Base-by-base conservation (phyloP, 2,797 vertebrate genomes). In the Myotis myotis region DNA sequence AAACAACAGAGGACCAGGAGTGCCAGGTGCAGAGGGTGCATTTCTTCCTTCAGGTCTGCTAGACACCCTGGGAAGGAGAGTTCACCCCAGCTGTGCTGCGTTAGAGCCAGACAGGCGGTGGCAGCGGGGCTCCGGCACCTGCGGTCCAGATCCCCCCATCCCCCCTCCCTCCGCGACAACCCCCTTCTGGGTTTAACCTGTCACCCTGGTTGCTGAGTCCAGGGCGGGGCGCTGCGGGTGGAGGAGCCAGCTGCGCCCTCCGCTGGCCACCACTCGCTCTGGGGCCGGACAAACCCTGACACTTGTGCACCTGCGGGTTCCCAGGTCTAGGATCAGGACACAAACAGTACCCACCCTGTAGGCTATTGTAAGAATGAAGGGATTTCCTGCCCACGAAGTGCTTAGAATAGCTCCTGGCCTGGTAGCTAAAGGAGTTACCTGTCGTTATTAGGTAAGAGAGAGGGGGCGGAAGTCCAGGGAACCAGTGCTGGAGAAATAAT, bases 21-120 rank as follows among this genome's bases (percentile, higher is more conserved):
- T 2, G 8, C 8, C 19, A 13, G 49, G 49, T 3, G 38, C 33
- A 23, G 23, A 1, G 22, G 7, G 33, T 1, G 0, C 47, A 49
- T 8, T 44, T 72, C 62, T 36, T 51, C 33, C n/a, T 55, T 23
- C 72, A 60, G 41, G 15, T 9, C 51, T 19, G 17, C 51, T 33
- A 8, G 12, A 38, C 8, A 7, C 23, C 66, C 38, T 15, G 8
- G 33, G 68, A 33, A 12, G 4, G 64, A 33, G 12, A n/a, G 22
- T 28, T 47, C 80, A 47, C 8, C 28, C 30, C 28, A 5, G 41
- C 57, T 11, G 4, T 22, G 7, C 6, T 1, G 3, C 28, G 2
- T 60, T 49, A 5, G 28, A 51, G 55, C 33, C 41, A 44, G 41
- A 30, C 30, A 23, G 85, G 28, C 49, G 38, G 38, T 38, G 25